Evolutionary conservation across 2,113 vertebrate genomes (phyloP).

Genomic region (Silurus asotus): DNA sequence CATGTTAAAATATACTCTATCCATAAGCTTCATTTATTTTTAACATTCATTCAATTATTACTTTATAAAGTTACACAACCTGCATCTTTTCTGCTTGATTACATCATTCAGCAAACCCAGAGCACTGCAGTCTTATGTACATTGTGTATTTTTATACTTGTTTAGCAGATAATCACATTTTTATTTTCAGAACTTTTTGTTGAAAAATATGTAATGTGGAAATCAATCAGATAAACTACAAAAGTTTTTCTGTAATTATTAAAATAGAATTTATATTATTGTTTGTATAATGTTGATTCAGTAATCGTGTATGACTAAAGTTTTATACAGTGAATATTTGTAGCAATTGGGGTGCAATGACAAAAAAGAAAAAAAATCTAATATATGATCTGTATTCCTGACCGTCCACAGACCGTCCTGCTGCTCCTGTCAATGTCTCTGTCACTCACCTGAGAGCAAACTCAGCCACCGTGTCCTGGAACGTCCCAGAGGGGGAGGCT

Average conservation of each 20-base stretch:
- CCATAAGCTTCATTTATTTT: neutral
- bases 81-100: neutral
- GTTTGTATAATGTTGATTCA: neutral
- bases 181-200: too few relatives aligned
- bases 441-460: constrained; percentile 92
- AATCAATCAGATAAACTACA: neutral
- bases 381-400: constrained; percentile 33
- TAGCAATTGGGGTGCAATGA: neutral
- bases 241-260: neutral
- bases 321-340: neutral
- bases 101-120: neutral
- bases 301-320: neutral
- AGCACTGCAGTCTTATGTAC: neutral
- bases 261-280: neutral
- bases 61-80: neutral
- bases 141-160: too few relatives aligned
- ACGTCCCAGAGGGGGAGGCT: constrained; percentile 87
- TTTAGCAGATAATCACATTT: neutral
- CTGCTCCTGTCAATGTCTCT: constrained; percentile 91
- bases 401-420: constrained; percentile 67
- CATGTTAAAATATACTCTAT: neutral
- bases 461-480: constrained; percentile 94
- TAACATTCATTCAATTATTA: neutral
- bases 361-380: neutral
- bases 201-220: neutral